Evolutionary conservation across 2,888 invertebrate species (phyloP), one percentile per base, ranked within the genome.

Genomic region (Acleris sparsana): DNA sequence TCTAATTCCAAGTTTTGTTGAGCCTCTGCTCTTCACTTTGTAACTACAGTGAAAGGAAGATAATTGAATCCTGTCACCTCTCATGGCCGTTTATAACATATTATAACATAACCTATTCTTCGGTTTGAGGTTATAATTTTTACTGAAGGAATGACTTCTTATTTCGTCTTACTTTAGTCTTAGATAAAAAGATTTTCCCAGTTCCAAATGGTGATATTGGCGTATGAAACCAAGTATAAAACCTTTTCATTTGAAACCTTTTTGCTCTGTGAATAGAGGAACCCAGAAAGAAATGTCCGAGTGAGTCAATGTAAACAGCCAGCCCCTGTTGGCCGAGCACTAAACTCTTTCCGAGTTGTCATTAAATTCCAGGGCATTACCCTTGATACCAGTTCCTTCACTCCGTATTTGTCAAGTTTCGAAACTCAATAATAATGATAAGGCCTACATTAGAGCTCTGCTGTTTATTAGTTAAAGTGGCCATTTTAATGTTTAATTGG

Each of bases 301-400:
- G 16, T 62, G 66, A 69, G 22, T 66, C 62, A 69, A 63, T 48
- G 69, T 71, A 76, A 80, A 80, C 75, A 81, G 77, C 71, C 74
- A 73, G 73, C 74, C 75, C 71, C 74, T 75, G 72, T 75, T 67
- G 63, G 72, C 70, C 71, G 76, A 70, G 71, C 70, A 49, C 70
- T 62, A 63, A 80, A 80, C 75, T 76, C 78, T 83, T 82, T 83
- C 69, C 78, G 75, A 82, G 80, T 75, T 71, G 74, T 71, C 71
- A 70, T 73, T 73, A 77, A 76, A 76, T 29, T 44, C 69, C 75
- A 67, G 85, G 73, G 69, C 84, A 71, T 78, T 80, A 83, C 81
- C 78, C 75, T 65, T 75, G 80, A 83, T 84, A 83, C 74, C 75
- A 71, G 85, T 80, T 79, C 81, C 72, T 83, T 85, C 80, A 82